Evolutionary conservation across 1,140 invertebrate genomes (phyloP).

Genomic region (Philopotamus ludificatus): DNA sequence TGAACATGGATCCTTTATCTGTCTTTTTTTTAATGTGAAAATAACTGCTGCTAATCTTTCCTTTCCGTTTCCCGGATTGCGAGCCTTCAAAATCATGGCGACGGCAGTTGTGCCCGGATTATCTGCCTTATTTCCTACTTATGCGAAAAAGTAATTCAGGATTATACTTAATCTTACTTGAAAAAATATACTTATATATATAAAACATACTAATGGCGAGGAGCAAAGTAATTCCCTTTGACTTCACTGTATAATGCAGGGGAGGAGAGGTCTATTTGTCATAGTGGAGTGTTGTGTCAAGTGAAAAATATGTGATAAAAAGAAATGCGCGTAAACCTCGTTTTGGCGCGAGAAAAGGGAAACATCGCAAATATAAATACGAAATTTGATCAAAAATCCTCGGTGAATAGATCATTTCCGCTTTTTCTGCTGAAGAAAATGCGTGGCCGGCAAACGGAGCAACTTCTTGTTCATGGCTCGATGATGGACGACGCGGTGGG

Average conservation of each 20-base stretch:
- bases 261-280: conserved; percentile 33
- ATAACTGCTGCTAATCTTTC: neutral
- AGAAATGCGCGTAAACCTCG: neutral
- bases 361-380: neutral
- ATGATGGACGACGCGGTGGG: neutral
- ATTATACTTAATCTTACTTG: conserved; percentile 33
- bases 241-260: conserved; percentile 30
- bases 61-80: neutral
- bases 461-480: neutral
- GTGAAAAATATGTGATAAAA: conserved; percentile 35
- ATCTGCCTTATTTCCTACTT: conserved; percentile 37
- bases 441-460: conserved; percentile 4
- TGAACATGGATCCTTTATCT: no score
- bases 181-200: conserved; percentile 26
- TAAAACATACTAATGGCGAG: conserved; percentile 23
- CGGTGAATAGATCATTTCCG: neutral
- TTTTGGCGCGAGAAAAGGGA: neutral
- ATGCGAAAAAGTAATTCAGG: conserved; percentile 35
- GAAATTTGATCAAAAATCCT: conserved; percentile 7
- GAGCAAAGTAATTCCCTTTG: conserved; percentile 16
- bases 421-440: conserved; percentile 8
- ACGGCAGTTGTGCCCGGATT: conserved; percentile 21
- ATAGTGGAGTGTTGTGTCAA: conserved; percentile 31
- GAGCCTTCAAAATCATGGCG: neutral
- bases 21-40: no score